Base-by-base conservation (phyloP, 2,113 vertebrate species). In the Cebidichthys violaceus region DNA sequence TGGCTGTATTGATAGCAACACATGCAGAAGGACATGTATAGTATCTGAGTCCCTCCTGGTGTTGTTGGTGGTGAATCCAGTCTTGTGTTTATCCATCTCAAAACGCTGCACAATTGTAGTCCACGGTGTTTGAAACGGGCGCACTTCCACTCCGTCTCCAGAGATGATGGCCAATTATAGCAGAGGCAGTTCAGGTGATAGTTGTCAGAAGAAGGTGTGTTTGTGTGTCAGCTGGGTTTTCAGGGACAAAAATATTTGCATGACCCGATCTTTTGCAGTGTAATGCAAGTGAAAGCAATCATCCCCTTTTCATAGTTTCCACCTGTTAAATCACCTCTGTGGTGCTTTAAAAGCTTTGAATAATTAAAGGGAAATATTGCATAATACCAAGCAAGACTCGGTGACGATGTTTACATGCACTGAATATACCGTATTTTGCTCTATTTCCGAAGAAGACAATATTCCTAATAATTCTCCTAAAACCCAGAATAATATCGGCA, bases 151-250 rank as follows among this genome's bases (percentile, higher is more conserved):
- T 72, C 6, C 6, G 31, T 82, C 86, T 86, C 87, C 33, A 31
- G 82, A 87, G 91, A 90, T 88, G 81, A 89, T 66, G 83, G 85
- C 84, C 85, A 89, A 90, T 94, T 92, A 91, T 70, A 88, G 82
- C 78, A 78, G 86, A 86, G 66, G 68, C 83, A 84, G 80, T 35
- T 20, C 70, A 84, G 81, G 83, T 92, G 90, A 71, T 37, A 62
- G 68, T 81, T 86, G 85, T 52, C 52, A 76, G 74, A 82, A 54
- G 75, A 81, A 78, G 73, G 45, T 71, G 35, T 39, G 20, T 50
- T 41, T 45, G 31, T 15, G 39, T 11, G 67, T 52, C n/a, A 1
- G 62, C 31, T 39, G 66, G 22, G 66, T 68, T 70, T 54, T 52
- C 35, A 13, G 43, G 45, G 27, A n/a, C n/a, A 45, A 57, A 59